Evolutionary conservation across 2,888 invertebrate genomes (phyloP).

Genomic region (Napeogenes sylphis): DNA sequence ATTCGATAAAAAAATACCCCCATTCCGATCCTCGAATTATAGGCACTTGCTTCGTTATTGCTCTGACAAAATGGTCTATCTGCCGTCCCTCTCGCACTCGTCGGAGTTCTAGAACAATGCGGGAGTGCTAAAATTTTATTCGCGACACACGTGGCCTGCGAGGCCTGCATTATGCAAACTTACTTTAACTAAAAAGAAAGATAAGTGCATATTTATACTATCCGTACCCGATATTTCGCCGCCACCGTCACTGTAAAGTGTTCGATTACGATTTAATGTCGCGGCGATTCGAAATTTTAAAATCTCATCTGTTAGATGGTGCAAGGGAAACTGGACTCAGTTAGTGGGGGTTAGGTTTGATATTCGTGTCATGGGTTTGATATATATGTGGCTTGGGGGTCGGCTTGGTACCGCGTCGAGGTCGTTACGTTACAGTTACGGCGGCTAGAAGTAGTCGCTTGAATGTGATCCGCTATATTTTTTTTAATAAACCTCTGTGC

Average conservation of each 20-base stretch:
- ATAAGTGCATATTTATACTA: conserved; percentile 76
- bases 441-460: conserved; percentile 48
- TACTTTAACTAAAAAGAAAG: conserved; percentile 76
- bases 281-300: conserved; percentile 57
- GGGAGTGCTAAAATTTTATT: conserved; percentile 75
- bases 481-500: conserved; percentile 33
- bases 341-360: not conserved
- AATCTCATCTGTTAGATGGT: conserved; percentile 38
- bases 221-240: conserved; percentile 69
- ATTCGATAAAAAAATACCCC: conserved; percentile 54
- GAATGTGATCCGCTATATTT: conserved; percentile 36
- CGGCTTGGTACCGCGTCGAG: conserved; percentile 44
- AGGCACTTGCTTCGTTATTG: conserved; percentile 62
- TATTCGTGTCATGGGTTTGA: conserved; percentile 13
- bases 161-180: conserved; percentile 72
- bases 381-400: conserved; percentile 36
- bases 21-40: conserved; percentile 58
- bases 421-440: conserved; percentile 55
- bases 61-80: conserved; percentile 59
- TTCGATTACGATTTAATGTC: conserved; percentile 78
- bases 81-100: conserved; percentile 49
- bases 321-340: conserved; percentile 16
- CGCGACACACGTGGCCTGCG: conserved; percentile 65
- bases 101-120: conserved; percentile 64
- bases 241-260: conserved; percentile 72